These are phyloP conservation scores for Cossypha polioptera DNA, from an alignment of 2,797 vertebrate species.

Conservation along the genomic window DNA sequence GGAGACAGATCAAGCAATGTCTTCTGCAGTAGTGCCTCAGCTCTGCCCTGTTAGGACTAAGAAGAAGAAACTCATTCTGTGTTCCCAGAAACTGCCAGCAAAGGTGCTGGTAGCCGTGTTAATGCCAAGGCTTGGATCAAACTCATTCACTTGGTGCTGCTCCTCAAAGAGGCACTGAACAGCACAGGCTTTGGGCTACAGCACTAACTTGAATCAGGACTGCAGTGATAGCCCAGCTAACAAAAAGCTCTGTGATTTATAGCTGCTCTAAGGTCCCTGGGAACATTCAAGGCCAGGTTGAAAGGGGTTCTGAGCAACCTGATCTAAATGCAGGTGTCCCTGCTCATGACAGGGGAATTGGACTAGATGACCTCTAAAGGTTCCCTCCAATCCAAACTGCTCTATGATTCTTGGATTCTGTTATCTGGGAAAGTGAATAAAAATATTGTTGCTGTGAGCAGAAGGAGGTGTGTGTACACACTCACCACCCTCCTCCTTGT, in stretches of 20 bases:
- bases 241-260: background rate
- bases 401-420: background rate
- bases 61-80: background rate
- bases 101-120: background rate
- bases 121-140: background rate
- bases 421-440: background rate
- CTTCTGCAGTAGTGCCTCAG: background rate
- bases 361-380: background rate
- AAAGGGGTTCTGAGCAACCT: background rate
- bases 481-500: fast-evolving
- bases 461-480: background rate
- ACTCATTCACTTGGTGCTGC: background rate
- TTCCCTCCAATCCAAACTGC: background rate
- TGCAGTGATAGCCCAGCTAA: background rate
- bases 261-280: background rate
- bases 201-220: background rate
- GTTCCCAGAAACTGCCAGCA: background rate
- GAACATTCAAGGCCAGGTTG: background rate
- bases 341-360: background rate
- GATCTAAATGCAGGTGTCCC: background rate
- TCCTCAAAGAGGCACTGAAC: background rate
- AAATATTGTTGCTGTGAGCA: background rate
- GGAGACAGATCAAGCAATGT: background rate
- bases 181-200: background rate
- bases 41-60: background rate